phyloP scores from a whole-genome alignment of 2,113 vertebrate species.

The Neodon shergylaensis region DNA sequence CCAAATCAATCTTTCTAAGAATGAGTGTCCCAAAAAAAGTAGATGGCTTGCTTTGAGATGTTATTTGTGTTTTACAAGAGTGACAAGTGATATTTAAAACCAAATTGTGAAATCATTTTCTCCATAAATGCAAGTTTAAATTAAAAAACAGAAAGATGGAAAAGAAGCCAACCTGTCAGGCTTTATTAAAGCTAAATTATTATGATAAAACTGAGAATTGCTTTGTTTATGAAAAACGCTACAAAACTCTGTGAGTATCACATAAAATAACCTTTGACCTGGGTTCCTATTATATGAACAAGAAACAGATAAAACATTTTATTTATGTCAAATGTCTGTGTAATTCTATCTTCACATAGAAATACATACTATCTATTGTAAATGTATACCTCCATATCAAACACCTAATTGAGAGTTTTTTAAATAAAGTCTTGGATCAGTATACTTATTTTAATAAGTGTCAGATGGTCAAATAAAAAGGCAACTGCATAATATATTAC shows the following conservation, averaged over 20 bases:
- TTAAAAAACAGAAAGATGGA: background rate
- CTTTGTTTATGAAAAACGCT: constrained; percentile 6
- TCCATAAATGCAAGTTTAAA: background rate
- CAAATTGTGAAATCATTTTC: background rate
- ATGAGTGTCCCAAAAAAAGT: constrained; percentile 13
- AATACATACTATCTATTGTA: background rate
- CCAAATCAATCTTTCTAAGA: constrained; percentile 61
- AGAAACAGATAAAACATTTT: constrained; percentile 16
- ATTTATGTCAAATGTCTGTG: background rate
- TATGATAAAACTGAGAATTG: background rate
- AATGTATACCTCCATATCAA: background rate
- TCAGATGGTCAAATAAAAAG: background rate
- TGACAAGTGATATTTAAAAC: constrained; percentile 34
- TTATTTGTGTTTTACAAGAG: constrained; percentile 14
- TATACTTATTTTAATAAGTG: constrained; percentile 10
- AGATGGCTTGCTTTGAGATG: background rate
- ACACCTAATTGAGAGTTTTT: background rate
- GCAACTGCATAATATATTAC: background rate
- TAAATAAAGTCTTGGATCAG: background rate
- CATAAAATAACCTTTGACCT: constrained; percentile 16
- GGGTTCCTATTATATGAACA: background rate
- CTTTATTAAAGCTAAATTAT: constrained; percentile 33
- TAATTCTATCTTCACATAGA: background rate
- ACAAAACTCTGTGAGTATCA: background rate
- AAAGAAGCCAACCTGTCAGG: constrained; percentile 4